Conservation (phyloP, 2,113 vertebrate genomes). For the Coptodon bakossiorum region DNA sequence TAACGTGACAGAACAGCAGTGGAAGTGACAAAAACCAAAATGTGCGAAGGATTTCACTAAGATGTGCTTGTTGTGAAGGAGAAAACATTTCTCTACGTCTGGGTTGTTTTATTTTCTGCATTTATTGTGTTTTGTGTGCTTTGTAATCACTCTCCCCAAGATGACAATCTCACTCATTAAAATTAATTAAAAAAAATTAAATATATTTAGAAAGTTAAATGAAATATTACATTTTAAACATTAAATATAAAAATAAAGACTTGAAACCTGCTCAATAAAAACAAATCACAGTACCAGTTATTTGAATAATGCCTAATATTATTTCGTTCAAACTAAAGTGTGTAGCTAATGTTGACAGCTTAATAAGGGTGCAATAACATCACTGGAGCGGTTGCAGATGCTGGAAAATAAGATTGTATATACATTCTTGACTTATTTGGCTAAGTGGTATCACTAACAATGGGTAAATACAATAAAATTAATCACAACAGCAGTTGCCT, state of each 20-base stretch:
- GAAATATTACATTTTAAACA: neutral
- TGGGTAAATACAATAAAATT: neutral
- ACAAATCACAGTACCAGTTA: neutral
- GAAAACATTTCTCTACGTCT: neutral
- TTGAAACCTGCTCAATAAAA: neutral
- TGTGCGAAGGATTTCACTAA: neutral
- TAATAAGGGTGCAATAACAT: neutral
- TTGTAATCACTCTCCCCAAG: neutral
- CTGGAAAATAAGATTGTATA: neutral
- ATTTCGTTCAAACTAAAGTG: neutral
- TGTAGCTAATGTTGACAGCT: neutral
- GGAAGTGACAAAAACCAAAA: neutral
- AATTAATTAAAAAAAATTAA: rapidly evolving
- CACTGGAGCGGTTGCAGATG: neutral
- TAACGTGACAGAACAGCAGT: neutral
- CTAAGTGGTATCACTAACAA: neutral
- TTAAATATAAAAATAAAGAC: neutral
- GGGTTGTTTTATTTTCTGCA: neutral
- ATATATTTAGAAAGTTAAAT: neutral
- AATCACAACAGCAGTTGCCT: neutral
- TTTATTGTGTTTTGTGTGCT: neutral
- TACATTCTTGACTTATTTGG: neutral
- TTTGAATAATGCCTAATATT: neutral
- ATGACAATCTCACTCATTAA: neutral
- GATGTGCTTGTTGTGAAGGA: neutral